A percentile compares a stretch with the other conserved stretches of the same genome.
Evolutionary conservation across 2,113 vertebrate genomes (phyloP).

Genomic region (Rousettus leschenaultii): DNA sequence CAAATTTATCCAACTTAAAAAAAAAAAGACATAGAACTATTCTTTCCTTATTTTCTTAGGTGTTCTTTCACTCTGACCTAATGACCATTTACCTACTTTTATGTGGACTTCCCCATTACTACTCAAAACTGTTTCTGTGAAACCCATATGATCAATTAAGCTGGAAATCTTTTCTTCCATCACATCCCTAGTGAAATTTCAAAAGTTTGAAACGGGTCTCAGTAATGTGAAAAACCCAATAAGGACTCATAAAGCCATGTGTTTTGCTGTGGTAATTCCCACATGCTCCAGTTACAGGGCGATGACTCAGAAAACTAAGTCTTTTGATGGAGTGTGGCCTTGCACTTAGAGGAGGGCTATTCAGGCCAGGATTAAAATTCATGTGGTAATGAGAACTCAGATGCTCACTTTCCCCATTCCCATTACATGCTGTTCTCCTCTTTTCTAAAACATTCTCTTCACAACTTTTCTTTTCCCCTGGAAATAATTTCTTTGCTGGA

Average conservation of each 20-base stretch:
- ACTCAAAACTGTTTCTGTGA: neutral
- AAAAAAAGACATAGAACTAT: neutral
- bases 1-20: neutral
- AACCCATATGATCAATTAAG: neutral
- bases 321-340: neutral
- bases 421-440: neutral
- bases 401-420: neutral
- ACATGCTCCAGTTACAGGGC: neutral
- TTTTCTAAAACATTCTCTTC: constrained; percentile 43
- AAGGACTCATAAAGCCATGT: neutral
- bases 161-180: neutral
- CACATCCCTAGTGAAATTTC: neutral
- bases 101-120: neutral
- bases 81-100: neutral
- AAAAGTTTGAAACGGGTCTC: neutral
- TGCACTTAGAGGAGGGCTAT: neutral
- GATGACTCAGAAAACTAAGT: neutral
- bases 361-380: neutral
- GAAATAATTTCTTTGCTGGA: constrained; percentile 47
- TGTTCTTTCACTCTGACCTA: neutral
- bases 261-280: constrained; percentile 13
- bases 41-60: neutral
- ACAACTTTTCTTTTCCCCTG: constrained; percentile 7
- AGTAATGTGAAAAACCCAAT: neutral
- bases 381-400: neutral